A percentile compares a stretch with the other conserved stretches of the same genome.
These are phyloP conservation scores for Torymus auratus DNA, from an alignment of 2,888 invertebrate genomes.

Conservation along the genomic window DNA sequence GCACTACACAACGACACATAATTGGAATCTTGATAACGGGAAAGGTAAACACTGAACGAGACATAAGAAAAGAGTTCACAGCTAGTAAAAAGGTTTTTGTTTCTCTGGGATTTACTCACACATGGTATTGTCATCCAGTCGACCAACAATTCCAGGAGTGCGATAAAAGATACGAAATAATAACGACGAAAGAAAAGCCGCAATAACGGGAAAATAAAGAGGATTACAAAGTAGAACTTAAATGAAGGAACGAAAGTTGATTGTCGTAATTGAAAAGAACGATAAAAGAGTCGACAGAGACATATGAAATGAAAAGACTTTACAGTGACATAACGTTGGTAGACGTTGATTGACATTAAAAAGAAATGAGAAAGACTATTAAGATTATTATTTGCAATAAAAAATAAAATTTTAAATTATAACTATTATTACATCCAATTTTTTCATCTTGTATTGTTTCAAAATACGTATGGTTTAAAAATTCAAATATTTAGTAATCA, in stretches of 20 bases:
- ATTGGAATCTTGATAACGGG: constrained; percentile 43
- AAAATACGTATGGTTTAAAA: too few species aligned
- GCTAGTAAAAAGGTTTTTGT: constrained; percentile 48
- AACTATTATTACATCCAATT: too few species aligned
- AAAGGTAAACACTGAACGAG: constrained; percentile 33
- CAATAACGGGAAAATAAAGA: constrained; percentile 56
- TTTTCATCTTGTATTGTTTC: too few species aligned
- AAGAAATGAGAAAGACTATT: not conserved
- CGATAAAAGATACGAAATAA: constrained; percentile 72
- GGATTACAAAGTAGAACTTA: constrained; percentile 46
- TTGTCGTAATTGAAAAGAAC: constrained; percentile 20
- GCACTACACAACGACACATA: constrained; percentile 26
- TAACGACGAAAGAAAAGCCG: constrained; percentile 56
- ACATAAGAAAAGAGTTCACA: constrained; percentile 46
- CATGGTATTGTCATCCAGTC: constrained; percentile 74
- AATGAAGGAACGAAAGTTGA: constrained; percentile 8
- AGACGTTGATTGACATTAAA: too few species aligned
- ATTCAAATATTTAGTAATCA: too few species aligned
- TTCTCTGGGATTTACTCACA: constrained; percentile 72
- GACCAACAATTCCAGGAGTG: constrained; percentile 76
- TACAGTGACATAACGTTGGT: too few species aligned
- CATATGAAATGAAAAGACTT: too few species aligned
- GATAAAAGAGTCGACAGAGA: too few species aligned
- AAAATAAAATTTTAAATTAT: constrained; percentile 28
- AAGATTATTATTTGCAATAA: constrained; percentile 28